A percentile compares a stretch with the other conserved stretches of the same genome.
Conservation (phyloP, 2,797 vertebrate genomes). For the Siniperca scherzeri region DNA sequence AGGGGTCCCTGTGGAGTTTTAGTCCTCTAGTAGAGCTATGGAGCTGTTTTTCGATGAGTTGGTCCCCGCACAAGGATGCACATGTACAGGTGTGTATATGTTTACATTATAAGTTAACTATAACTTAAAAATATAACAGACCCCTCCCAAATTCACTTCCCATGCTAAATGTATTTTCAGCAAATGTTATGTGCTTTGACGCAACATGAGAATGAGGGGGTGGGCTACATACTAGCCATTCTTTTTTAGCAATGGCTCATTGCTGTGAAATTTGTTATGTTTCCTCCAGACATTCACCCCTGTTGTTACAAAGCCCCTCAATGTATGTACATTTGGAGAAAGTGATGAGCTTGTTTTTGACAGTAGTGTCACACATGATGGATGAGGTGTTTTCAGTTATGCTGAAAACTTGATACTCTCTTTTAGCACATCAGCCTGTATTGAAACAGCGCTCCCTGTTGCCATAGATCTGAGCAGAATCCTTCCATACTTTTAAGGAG, state of each 20-base stretch:
- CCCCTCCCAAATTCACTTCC: neutral
- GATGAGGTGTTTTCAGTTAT: conserved; percentile 18
- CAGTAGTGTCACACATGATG: conserved; percentile 31
- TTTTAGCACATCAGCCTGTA: conserved; percentile 7
- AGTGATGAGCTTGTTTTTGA: conserved; percentile 13
- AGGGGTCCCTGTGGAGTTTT: no score
- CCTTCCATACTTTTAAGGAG: conserved; percentile 6
- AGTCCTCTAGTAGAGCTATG: no score
- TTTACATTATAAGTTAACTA: no score
- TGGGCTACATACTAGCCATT: neutral
- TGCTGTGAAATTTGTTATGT: neutral
- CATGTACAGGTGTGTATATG: no score
- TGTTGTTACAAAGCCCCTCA: neutral
- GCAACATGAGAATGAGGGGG: neutral
- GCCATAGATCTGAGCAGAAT: neutral
- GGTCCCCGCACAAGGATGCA: no score
- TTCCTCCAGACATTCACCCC: neutral
- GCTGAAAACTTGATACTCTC: conserved; percentile 9
- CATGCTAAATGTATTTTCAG: neutral
- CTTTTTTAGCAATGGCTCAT: neutral
- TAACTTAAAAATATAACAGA: neutral
- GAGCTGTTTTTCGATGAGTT: no score
- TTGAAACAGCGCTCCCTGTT: conserved; percentile 1
- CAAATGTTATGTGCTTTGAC: neutral
- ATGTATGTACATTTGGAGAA: conserved; percentile 12